Evolutionary conservation across 2,113 vertebrate species (phyloP).

Genomic region (Triplophysa rosa): DNA sequence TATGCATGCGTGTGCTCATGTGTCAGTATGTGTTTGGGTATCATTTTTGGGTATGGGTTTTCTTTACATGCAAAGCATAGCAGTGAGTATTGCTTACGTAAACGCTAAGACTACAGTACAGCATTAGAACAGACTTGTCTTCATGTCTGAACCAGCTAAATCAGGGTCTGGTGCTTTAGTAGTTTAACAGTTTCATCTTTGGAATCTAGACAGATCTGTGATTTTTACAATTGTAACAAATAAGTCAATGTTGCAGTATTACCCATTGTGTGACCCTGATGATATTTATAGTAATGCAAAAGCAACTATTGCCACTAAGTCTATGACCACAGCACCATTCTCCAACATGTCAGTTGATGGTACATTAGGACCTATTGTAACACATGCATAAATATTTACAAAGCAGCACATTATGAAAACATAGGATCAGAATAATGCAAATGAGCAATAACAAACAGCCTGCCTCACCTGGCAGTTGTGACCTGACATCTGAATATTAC

Average conservation of each 20-base stretch:
- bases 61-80: conserved; percentile 64
- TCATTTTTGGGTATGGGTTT: neutral
- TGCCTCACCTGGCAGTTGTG: conserved; percentile 5
- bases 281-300: conserved; percentile 24
- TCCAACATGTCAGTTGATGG: neutral
- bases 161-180: neutral
- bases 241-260: conserved; percentile 27
- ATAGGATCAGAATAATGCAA: neutral
- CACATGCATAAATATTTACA: conserved; percentile 16
- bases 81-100: conserved; percentile 58
- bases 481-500: conserved; percentile 32
- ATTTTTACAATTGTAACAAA: conserved; percentile 15
- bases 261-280: conserved; percentile 17
- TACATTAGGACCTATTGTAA: neutral
- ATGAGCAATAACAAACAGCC: neutral
- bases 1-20: conserved; percentile 7
- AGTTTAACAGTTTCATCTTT: conserved; percentile 35
- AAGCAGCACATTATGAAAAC: conserved; percentile 25
- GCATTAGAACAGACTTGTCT: conserved; percentile 15
- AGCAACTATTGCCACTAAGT: conserved; percentile 10
- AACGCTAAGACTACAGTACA: conserved; percentile 37
- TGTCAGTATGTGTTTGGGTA: conserved; percentile 37
- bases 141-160: conserved; percentile 20
- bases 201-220: conserved; percentile 4
- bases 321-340: conserved; percentile 11